phyloP scores from a whole-genome alignment of 30 jellyfish, hydroid and myxozoan genomes.

The Catostylus mosaicus region DNA sequence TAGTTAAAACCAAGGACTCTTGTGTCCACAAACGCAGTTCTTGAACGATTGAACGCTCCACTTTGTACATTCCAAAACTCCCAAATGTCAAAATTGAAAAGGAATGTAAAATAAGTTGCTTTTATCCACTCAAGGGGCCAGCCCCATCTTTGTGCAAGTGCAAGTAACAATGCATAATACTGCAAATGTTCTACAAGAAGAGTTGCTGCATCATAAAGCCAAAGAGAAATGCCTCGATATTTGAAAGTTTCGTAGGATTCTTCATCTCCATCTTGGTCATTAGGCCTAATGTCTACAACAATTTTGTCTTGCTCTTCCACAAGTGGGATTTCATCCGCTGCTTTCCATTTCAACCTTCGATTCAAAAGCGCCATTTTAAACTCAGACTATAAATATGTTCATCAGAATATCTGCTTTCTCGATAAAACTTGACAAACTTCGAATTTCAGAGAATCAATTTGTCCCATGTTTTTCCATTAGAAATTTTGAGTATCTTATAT shows the following conservation, averaged over 20 bases:
- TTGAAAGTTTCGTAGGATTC: constrained; percentile 62
- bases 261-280: constrained; percentile 69
- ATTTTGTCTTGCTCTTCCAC: constrained; percentile 66
- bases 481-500: not conserved
- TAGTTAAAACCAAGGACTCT: constrained; percentile 73
- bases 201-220: constrained; percentile 89
- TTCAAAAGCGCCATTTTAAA: constrained; percentile 73
- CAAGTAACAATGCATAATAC: constrained; percentile 78
- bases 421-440: not conserved
- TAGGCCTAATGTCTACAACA: constrained; percentile 64
- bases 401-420: not conserved
- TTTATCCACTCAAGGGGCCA: constrained; percentile 90
- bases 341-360: constrained; percentile 69
- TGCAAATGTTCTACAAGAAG: constrained; percentile 84
- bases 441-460: not conserved
- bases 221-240: constrained; percentile 75
- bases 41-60: constrained; percentile 89
- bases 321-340: constrained; percentile 80
- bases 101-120: constrained; percentile 76
- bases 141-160: constrained; percentile 97
- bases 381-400: not conserved
- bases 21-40: constrained; percentile 80
- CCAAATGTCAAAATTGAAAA: constrained; percentile 88
- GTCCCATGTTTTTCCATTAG: not conserved
- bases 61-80: constrained; percentile 86